phyloP scores from a whole-genome alignment of 2,797 vertebrate genomes.

The Tragopan temminckii region DNA sequence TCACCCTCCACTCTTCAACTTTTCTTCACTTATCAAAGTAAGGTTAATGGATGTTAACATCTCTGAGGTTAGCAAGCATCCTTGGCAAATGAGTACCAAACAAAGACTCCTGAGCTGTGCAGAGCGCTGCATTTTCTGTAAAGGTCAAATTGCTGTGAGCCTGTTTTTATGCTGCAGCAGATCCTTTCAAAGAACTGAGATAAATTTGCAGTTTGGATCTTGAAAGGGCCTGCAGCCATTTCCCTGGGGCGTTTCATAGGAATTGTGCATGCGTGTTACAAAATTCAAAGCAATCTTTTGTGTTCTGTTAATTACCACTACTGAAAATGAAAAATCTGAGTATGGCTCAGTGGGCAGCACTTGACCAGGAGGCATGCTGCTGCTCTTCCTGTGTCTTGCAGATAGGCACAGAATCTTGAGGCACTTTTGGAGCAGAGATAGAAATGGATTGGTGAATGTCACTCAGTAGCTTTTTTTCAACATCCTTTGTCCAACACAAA shows the following conservation, averaged over 20 bases:
- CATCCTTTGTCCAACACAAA: neutral
- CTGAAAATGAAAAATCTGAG: conserved; percentile 28
- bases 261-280: conserved; percentile 4
- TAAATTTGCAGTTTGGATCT: conserved; percentile 19
- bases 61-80: conserved; percentile 16
- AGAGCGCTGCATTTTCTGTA: neutral
- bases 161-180: conserved; percentile 1
- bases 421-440: neutral
- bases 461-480: neutral
- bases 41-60: conserved; percentile 13
- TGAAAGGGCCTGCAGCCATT: neutral
- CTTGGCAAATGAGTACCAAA: neutral
- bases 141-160: conserved; percentile 40
- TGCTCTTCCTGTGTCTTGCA: neutral
- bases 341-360: neutral
- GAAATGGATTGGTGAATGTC: neutral
- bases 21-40: neutral
- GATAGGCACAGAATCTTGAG: conserved; percentile 2
- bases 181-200: conserved; percentile 40
- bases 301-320: conserved; percentile 50
- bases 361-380: neutral
- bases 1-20: neutral
- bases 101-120: conserved; percentile 11
- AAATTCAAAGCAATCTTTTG: conserved; percentile 53
- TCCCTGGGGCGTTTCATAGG: neutral